A percentile compares a stretch with the other conserved stretches of the same genome.
Conservation (phyloP, 35 echinoderm and acorn worm species). For the Holothuria glaberrima region DNA sequence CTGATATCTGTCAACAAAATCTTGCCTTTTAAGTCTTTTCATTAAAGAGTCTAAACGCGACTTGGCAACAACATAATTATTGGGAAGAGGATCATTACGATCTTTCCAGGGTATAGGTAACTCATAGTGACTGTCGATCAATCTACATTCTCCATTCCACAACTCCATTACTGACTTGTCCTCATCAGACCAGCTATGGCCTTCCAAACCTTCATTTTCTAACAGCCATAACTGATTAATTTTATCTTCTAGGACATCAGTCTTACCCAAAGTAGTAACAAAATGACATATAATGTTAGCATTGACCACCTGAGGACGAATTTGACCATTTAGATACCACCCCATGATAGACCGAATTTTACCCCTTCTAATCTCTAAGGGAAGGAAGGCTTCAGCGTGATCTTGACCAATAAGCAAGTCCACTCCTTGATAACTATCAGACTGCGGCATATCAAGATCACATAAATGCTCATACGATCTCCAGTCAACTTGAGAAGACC, state of each 20-base stretch:
- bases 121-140: conserved; percentile 19
- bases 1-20: conserved; percentile 1
- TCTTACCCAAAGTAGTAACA: conserved; percentile 26
- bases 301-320: conserved; percentile 18
- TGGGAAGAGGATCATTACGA: conserved; percentile 16
- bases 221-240: conserved; percentile 31
- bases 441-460: conserved; percentile 8
- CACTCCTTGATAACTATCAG: not conserved
- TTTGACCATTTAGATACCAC: conserved; percentile 26
- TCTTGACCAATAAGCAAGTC: conserved; percentile 25
- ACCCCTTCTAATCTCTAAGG: conserved; percentile 1
- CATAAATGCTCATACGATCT: conserved; percentile 1
- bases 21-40: conserved; percentile 21
- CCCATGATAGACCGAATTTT: conserved; percentile 21
- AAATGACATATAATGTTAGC: conserved; percentile 29
- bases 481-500: conserved; percentile 17
- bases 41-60: conserved; percentile 3
- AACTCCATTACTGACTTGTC: conserved; percentile 12
- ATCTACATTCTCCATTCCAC: conserved; percentile 22
- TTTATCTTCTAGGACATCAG: not conserved
- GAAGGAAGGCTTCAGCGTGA: conserved; percentile 27
- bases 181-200: conserved; percentile 18
- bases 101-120: conserved; percentile 34
- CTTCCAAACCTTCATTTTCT: conserved; percentile 4
- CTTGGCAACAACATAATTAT: not conserved